A percentile compares a stretch with the other conserved stretches of the same genome.
Evolutionary conservation across 37 sponge, comb jelly and placozoan genomes (phyloP).

Genomic region (Beroe forskalii): DNA sequence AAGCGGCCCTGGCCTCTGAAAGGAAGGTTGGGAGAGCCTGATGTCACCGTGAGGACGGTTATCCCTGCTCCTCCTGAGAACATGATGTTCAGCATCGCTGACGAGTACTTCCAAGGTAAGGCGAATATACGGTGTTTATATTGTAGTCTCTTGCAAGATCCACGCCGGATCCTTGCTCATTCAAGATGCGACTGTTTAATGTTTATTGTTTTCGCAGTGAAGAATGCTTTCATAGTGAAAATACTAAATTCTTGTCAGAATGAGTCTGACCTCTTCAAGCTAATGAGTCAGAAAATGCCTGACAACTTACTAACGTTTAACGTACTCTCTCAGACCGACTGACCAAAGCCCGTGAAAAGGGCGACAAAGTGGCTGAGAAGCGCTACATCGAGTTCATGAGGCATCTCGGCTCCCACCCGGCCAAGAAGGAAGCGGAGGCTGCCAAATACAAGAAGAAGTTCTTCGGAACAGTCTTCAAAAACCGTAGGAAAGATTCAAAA

Average conservation of each 20-base stretch:
- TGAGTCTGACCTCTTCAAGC: too few relatives aligned
- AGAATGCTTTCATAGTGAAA: not conserved
- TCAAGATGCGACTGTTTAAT: not conserved
- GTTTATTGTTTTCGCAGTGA: not conserved
- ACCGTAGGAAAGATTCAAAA: not conserved
- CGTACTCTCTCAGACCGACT: constrained; percentile 26
- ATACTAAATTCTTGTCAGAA: too few relatives aligned
- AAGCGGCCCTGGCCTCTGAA: constrained; percentile 58
- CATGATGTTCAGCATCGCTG: constrained; percentile 62
- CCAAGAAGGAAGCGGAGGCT: constrained; percentile 49
- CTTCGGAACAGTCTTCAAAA: constrained; percentile 53
- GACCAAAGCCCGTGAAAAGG: constrained; percentile 24
- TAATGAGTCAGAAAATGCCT: too few relatives aligned
- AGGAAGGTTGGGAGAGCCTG: constrained; percentile 41
- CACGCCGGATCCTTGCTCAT: not conserved
- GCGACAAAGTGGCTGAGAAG: constrained; percentile 13
- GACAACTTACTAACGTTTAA: too few relatives aligned
- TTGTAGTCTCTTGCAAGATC: not conserved
- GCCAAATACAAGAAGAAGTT: constrained; percentile 64
- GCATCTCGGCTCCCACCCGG: constrained; percentile 46
- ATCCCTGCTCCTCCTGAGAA: constrained; percentile 64
- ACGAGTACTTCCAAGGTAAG: constrained; percentile 57
- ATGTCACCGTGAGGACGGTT: constrained; percentile 58
- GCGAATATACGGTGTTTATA: not conserved
- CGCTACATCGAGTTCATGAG: constrained; percentile 14